Evolutionary conservation across 37 sponge, comb jelly and placozoan genomes (phyloP), one percentile per base, ranked within the genome.

Genomic region (Axinella damicornis): DNA sequence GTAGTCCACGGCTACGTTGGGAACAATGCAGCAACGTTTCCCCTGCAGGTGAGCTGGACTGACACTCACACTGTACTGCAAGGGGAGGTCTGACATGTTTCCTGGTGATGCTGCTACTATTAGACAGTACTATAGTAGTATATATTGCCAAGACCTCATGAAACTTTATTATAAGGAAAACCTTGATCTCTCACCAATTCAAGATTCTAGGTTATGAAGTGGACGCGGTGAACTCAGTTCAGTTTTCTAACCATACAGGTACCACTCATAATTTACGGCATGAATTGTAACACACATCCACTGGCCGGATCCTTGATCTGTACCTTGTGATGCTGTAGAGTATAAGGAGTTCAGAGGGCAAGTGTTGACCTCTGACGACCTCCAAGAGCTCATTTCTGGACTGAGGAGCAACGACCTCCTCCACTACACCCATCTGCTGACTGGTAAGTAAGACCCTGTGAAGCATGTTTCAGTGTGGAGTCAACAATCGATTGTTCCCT

Each of bases 1-100:
- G 99, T 98, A 0, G 97, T 96, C 18, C 95, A 88, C 71, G 99
- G 99, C 9, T 95, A 96, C 63, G 97, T 96, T 21, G 99, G 99
- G 0, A 98, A 98, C 81, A 90, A 65, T 25, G 92, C 94, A 32
- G 95, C 99, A 41, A 82, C 90, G 21, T 98, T 98, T 74, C 99
- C 99, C 0, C 81, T 98, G 0, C 99, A 98, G 88, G 98, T 97
- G 63, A 32, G 89, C 37, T 25, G n/a, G n/a, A n/a, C n/a, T n/a
- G n/a, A n/a, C n/a, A n/a, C n/a, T n/a, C n/a, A n/a, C n/a, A n/a
- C n/a, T n/a, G n/a, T n/a, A n/a, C n/a, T n/a, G n/a, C n/a, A n/a
- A n/a, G n/a, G 5, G 35, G 25, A 35, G 28, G 2, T n/a, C n/a
- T n/a, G 53, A 66, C 25, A 39, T 24, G 31, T 5, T 6, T 68